A percentile compares a stretch with the other conserved stretches of the same genome.
phyloP scores from a whole-genome alignment of 2,113 vertebrate species.

The Indicator maculatus region DNA sequence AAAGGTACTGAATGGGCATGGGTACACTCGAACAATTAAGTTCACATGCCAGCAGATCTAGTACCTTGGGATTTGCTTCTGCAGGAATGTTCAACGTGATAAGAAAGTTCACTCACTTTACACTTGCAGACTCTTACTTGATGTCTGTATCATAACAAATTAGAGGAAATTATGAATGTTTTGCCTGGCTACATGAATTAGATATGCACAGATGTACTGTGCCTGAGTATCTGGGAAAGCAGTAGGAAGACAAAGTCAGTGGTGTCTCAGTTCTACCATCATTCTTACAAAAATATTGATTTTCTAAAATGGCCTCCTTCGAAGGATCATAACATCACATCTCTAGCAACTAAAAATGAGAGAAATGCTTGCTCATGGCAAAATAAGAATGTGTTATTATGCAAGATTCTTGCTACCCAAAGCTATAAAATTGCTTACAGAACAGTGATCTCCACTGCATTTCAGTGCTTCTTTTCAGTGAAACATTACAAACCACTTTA shows the following conservation, averaged over 20 bases:
- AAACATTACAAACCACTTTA: background rate
- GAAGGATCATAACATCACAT: background rate
- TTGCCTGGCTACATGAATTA: conserved; percentile 35
- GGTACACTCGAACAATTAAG: background rate
- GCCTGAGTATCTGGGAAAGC: background rate
- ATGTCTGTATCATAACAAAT: background rate
- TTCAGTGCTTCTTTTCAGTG: background rate
- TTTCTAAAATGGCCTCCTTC: background rate
- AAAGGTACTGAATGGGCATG: fast-evolving
- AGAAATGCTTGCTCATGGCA: background rate
- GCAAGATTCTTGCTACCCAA: background rate
- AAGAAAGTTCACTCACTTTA: background rate
- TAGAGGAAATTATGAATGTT: background rate
- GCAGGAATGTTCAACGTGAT: background rate
- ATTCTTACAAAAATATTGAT: background rate
- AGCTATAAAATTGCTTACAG: background rate
- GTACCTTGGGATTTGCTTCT: background rate
- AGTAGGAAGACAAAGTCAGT: background rate
- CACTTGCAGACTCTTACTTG: background rate
- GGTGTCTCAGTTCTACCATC: background rate
- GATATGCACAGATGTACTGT: background rate
- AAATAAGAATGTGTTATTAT: background rate
- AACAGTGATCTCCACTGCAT: background rate
- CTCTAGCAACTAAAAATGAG: background rate
- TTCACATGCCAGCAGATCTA: background rate